Percentiles rank a stretch among this genome's conserved stretches.
Conservation (phyloP, 2,113 vertebrate species). For the Hydrochoerus hydrochaeris region DNA sequence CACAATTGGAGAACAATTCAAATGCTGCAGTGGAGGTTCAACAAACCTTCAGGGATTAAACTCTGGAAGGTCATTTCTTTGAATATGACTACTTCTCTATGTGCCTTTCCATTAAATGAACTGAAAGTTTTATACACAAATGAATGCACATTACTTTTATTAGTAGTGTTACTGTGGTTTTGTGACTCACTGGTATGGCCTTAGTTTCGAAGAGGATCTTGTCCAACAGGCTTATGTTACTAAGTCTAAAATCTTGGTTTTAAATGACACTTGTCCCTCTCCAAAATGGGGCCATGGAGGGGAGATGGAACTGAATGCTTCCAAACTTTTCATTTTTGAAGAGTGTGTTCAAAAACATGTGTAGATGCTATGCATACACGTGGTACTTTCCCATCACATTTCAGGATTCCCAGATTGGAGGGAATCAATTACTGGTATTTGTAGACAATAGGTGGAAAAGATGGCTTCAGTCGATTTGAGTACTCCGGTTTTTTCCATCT, state of each 20-base stretch:
- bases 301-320: conserved; percentile 77
- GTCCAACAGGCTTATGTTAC: conserved; percentile 33
- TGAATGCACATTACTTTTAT: conserved; percentile 77
- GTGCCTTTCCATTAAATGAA: conserved; percentile 68
- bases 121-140: conserved; percentile 55
- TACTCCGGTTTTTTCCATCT: conserved; percentile 78
- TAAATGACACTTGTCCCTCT: conserved; percentile 48
- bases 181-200: conserved; percentile 55
- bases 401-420: conserved; percentile 68
- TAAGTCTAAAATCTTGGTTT: conserved; percentile 51
- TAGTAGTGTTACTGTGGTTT: conserved; percentile 75
- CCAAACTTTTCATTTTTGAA: conserved; percentile 77
- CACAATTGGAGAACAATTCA: conserved; percentile 34
- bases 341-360: conserved; percentile 73
- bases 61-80: conserved; percentile 45
- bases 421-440: conserved; percentile 77
- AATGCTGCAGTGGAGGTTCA: neutral
- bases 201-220: conserved; percentile 53
- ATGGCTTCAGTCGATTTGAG: conserved; percentile 76
- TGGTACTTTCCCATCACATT: conserved; percentile 76
- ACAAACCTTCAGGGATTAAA: conserved; percentile 40
- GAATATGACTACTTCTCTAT: conserved; percentile 42
- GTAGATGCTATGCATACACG: conserved; percentile 70
- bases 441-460: conserved; percentile 76
- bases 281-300: conserved; percentile 40